Base-by-base conservation (phyloP, 2,888 invertebrate species). In the Scaptomyza tumidula region DNA sequence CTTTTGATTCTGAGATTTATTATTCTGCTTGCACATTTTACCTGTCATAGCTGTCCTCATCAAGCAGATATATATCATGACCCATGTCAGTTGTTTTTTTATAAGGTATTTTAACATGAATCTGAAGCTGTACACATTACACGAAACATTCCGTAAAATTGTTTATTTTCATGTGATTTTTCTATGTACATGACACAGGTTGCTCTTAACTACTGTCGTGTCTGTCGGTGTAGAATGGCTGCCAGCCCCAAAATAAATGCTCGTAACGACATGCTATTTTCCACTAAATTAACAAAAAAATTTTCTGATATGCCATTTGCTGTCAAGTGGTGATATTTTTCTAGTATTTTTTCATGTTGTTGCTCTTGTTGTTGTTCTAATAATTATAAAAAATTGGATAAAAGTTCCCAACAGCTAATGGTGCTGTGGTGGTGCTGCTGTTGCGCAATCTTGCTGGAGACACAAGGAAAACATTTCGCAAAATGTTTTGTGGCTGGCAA, bases 211-310 rank as follows among this genome's bases (percentile, higher is more conserved):
- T 52, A 10, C 14, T 6, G 31, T 43, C 37, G 33, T 31, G 44
- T 39, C 11, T 37, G 27, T 24, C 27, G 49, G 4, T 13, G n/a
- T 11, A 29, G 27, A 53, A 11, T 45, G 57, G 33, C 71, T 71
- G 76, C 19, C 57, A 14, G 61, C 29, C 52, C 48, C 49, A 19
- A 60, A 75, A 62, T 75, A 75, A 72, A 52, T 72, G 65, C 52
- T 69, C 62, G 19, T 77, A 71, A 54, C 66, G 75, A 68, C 77
- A 74, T 71, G 65, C 65, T 54, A 75, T 86, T 84, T 86, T 84
- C 85, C 84, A 84, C 69, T 80, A 84, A 78, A 84, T 86, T 81
- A 84, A 82, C 72, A 73, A 72, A 59, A 60, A 60, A 37, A 62
- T 69, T 69, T 67, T 59, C 60, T 70, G 75, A 71, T 77, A 78